phyloP scores from a whole-genome alignment of 2,888 invertebrate genomes.

The Leptopilina myrica region DNA sequence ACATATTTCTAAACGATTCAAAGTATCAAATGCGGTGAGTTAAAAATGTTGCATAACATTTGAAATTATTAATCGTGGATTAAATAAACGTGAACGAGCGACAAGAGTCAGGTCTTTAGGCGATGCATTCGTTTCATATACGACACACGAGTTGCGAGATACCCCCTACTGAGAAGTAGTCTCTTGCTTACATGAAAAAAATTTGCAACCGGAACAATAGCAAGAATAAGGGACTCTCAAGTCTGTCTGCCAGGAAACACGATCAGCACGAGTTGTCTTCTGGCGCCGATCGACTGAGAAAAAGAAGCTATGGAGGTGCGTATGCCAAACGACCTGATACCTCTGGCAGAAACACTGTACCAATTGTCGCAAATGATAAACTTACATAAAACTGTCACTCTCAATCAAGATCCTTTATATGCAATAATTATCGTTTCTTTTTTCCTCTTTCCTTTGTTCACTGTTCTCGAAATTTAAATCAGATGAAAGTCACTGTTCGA shows the following conservation, averaged over 20 bases:
- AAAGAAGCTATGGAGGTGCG: slow-evolving; percentile 49
- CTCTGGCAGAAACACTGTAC: not conserved
- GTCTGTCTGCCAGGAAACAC: slow-evolving; percentile 65
- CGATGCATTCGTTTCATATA: slow-evolving; percentile 52
- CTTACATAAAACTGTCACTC: too few species aligned
- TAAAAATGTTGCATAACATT: too few species aligned
- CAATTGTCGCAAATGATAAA: too few species aligned
- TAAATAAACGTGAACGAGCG: not conserved
- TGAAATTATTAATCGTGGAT: not conserved
- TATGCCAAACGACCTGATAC: slow-evolving; percentile 56
- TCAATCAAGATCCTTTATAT: too few species aligned
- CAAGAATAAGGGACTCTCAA: slow-evolving; percentile 58
- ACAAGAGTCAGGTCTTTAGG: too few species aligned
- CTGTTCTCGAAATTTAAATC: too few species aligned
- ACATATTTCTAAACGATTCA: too few species aligned
- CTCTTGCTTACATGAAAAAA: slow-evolving; percentile 70
- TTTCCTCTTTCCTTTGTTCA: too few species aligned
- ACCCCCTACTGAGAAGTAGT: slow-evolving; percentile 68
- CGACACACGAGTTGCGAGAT: slow-evolving; percentile 56
- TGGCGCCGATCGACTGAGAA: slow-evolving; percentile 67
- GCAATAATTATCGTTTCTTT: too few species aligned
- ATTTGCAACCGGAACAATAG: slow-evolving; percentile 75
- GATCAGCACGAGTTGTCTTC: slow-evolving; percentile 73
- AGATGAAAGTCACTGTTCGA: too few species aligned
- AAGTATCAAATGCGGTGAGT: too few species aligned